phyloP scores from a whole-genome alignment of 1,140 invertebrate genomes.

The Homalodisca vitripennis region DNA sequence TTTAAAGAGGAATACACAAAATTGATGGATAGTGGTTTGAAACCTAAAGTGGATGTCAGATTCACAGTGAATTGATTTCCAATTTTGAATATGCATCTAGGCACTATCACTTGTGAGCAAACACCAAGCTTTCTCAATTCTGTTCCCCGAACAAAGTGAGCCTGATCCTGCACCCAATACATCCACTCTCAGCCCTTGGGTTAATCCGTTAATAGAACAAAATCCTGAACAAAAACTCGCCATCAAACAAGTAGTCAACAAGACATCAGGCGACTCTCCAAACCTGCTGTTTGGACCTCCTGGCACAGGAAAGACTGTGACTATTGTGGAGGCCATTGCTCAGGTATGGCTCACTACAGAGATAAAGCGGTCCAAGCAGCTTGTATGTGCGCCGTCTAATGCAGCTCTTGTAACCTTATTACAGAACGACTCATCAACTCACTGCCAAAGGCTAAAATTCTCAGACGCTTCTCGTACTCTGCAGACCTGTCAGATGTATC shows the following conservation, averaged over 20 bases:
- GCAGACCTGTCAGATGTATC: conserved; percentile 8
- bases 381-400: conserved; percentile 86
- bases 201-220: conserved; percentile 4
- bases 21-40: not conserved
- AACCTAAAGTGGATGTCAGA: not conserved
- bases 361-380: not conserved
- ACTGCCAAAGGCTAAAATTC: conserved; percentile 30
- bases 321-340: conserved; percentile 81
- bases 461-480: conserved; percentile 34
- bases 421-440: conserved; percentile 58
- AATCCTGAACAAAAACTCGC: conserved; percentile 68
- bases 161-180: too few relatives aligned
- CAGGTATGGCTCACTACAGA: conserved; percentile 52
- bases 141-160: not conserved
- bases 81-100: not conserved
- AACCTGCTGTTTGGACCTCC: conserved; percentile 94
- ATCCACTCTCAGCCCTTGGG: conserved; percentile 22
- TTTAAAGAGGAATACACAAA: not conserved
- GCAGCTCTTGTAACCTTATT: conserved; percentile 82
- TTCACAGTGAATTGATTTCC: conserved; percentile 5
- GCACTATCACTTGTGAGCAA: not conserved
- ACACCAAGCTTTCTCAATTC: not conserved
- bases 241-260: conserved; percentile 72
- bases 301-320: conserved; percentile 96
- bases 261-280: conserved; percentile 69